phyloP scores from a whole-genome alignment of 23 tunicate species.

The Phallusia fumigata region DNA sequence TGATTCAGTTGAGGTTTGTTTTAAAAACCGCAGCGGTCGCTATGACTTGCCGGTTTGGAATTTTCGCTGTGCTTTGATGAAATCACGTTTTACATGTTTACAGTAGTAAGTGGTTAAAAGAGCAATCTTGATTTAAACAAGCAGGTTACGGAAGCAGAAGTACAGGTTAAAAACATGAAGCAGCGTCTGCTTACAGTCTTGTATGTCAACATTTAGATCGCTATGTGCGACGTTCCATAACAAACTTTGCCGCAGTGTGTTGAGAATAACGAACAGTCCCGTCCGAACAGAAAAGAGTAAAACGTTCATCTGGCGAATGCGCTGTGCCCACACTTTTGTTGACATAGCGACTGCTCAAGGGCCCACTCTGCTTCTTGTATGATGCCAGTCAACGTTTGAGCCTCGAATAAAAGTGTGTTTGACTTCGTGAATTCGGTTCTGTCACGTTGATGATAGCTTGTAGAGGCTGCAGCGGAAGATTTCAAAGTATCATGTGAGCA shows the following conservation, averaged over 20 bases:
- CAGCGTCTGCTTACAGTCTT: background rate
- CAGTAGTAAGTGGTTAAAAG: background rate
- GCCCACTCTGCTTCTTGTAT: conserved; percentile 11
- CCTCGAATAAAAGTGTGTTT: background rate
- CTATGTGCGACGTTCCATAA: background rate
- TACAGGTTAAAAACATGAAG: background rate
- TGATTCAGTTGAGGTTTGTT: too few relatives aligned
- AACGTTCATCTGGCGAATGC: conserved; percentile 9
- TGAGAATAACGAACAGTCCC: background rate
- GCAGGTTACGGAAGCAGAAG: background rate
- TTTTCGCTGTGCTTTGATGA: background rate
- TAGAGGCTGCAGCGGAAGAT: background rate
- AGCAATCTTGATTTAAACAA: background rate
- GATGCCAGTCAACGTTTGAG: background rate
- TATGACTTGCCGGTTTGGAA: background rate
- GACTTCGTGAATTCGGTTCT: background rate
- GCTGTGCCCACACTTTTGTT: conserved; percentile 11
- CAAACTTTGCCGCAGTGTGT: background rate
- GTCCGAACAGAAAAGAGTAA: background rate
- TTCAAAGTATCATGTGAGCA: background rate
- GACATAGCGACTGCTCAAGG: conserved; percentile 16
- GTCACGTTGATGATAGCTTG: background rate
- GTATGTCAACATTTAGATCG: background rate
- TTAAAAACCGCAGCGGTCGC: background rate
- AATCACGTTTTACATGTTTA: background rate